Evolutionary conservation across 2,797 vertebrate species (phyloP).

Genomic region (Ptychadena robeensis): DNA sequence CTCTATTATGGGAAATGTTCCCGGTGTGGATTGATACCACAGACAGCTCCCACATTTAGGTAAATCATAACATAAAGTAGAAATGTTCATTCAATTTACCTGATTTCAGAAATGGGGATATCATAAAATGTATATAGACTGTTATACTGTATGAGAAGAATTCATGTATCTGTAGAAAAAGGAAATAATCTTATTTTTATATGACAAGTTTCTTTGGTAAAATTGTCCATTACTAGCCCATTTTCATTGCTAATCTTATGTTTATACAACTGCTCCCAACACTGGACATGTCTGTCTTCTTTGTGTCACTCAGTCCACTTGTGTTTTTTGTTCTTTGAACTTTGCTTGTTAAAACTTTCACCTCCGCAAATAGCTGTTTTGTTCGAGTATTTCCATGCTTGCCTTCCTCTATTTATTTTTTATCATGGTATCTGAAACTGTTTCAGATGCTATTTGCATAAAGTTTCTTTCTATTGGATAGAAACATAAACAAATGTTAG

Average conservation of each 20-base stretch:
- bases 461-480: conserved; percentile 53
- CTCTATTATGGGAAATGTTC: no score
- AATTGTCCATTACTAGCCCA: background rate
- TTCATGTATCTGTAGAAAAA: no score
- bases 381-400: conserved; percentile 39
- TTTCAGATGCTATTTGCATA: conserved; percentile 43
- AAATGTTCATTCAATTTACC: no score
- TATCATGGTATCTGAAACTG: conserved; percentile 47
- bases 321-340: conserved; percentile 42
- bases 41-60: no score
- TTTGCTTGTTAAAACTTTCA: conserved; percentile 57
- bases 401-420: conserved; percentile 42
- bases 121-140: no score
- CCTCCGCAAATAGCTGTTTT: conserved; percentile 48
- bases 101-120: no score
- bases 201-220: no score
- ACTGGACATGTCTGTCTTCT: background rate
- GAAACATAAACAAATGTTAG: conserved; percentile 26
- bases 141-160: no score
- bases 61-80: no score
- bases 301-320: conserved; percentile 12
- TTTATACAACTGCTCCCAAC: conserved; percentile 53
- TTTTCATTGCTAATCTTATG: conserved; percentile 20
- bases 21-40: no score
- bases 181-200: no score